Base-by-base conservation (phyloP, 37 sponge, comb jelly and placozoan genomes). In the Halichondria panicea region DNA sequence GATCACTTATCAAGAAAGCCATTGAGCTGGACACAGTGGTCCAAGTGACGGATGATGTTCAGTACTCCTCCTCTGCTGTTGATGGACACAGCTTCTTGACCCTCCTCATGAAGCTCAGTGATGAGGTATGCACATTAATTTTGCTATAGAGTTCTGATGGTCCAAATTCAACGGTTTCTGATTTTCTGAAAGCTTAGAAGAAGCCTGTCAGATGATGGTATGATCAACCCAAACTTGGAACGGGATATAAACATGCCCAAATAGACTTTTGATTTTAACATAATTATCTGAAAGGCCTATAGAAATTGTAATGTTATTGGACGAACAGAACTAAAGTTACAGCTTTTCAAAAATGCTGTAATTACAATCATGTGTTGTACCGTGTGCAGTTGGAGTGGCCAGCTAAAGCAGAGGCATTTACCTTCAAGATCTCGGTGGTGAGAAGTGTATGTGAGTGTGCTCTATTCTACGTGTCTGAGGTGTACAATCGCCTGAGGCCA, bases 371-470 rank as follows among this genome's bases (percentile, higher is more conserved):
- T n/a, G n/a, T n/a, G n/a, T n/a, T n/a, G n/a, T n/a, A n/a, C n/a
- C n/a, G n/a, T n/a, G 76, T 70, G 71, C 63, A 70, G 6, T 64
- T 84, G 44, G 52, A 76, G 31, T 84, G 84, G 84, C 84, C 84
- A 9, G 77, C 48, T 34, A 34, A 70, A 1, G 63, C 22, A 31
- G 70, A 72, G 71, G 68, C 84, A 8, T 74, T 57, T 57, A 64
- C 52, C 4, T 59, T 50, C 40, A 33, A 52, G 28, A 40, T 42
- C 3, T 3, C 41, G 31, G 39, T 83, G 64, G 48, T 83, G n/a
- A 43, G 68, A 61, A 22, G 42, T 11, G 59, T 79, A n/a, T 43
- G 70, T 39, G 80, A 79, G 35, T 53, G 57, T 36, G 70, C 80
- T 57, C 61, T 68, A 48, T 79, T 41, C 44, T 79, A 79, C n/a